These are phyloP conservation scores for Homarus gammarus DNA, from an alignment of 2,888 invertebrate species.

Conservation along the genomic window DNA sequence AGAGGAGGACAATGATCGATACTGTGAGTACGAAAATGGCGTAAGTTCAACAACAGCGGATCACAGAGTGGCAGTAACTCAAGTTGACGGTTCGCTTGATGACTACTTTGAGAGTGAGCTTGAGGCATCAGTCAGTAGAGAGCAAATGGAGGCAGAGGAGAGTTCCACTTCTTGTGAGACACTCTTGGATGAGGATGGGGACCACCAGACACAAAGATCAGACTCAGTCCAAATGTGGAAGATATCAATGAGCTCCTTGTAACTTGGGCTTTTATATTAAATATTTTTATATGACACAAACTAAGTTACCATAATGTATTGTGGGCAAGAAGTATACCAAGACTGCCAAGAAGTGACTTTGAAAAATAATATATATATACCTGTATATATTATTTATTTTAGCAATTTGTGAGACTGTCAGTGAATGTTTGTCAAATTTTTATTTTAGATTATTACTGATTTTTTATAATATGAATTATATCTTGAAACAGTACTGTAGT, in stretches of 20 bases:
- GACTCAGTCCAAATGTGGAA: not conserved
- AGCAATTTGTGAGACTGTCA: not conserved
- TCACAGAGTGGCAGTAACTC: constrained; percentile 14
- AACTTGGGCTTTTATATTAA: not conserved
- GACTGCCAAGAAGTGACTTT: not conserved
- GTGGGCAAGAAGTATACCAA: constrained; percentile 12
- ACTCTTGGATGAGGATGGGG: not conserved
- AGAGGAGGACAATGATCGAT: constrained; percentile 26
- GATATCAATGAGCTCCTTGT: constrained; percentile 19
- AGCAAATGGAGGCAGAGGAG: not conserved
- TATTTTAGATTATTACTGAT: no score
- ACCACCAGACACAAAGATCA: not conserved
- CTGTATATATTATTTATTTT: not conserved
- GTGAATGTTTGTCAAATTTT: not conserved
- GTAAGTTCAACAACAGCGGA: constrained; percentile 27
- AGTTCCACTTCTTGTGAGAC: not conserved
- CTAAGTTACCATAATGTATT: not conserved
- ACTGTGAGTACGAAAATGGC: constrained; percentile 24
- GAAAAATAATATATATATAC: not conserved
- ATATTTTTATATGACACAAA: constrained; percentile 25
- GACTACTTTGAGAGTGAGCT: not conserved
- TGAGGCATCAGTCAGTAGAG: not conserved
- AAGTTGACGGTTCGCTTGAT: constrained; percentile 36
- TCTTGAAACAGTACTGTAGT: no score
- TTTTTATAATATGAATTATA: no score